Evolutionary conservation across 2,797 vertebrate species (phyloP).

Genomic region (Pangasius krempfi): DNA sequence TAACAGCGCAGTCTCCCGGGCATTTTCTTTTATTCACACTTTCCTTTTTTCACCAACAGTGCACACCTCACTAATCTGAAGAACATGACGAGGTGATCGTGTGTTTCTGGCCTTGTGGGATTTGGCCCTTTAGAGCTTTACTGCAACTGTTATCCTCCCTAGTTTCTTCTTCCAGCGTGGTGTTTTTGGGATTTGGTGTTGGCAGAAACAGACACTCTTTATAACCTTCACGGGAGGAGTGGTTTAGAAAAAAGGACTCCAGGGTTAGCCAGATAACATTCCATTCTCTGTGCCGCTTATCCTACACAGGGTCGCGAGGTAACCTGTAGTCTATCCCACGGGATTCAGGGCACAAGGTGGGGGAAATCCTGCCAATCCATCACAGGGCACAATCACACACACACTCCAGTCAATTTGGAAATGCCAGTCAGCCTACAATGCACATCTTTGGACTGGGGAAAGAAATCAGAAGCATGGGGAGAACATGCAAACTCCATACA

Average conservation of each 20-base stretch:
- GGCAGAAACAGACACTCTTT: conserved; percentile 9
- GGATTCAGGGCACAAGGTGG: too few relatives aligned
- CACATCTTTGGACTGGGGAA: too few relatives aligned
- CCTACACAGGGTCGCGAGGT: too few relatives aligned
- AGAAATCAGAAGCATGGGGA: too few relatives aligned
- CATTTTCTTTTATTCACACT: conserved; percentile 71
- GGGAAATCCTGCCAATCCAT: too few relatives aligned
- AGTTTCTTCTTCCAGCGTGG: conserved; percentile 29
- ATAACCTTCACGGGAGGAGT: conserved; percentile 2
- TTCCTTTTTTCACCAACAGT: conserved; percentile 77
- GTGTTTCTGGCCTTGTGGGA: conserved; percentile 71
- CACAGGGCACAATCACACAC: too few relatives aligned
- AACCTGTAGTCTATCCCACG: too few relatives aligned
- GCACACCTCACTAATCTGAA: conserved; percentile 82
- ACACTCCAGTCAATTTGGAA: too few relatives aligned
- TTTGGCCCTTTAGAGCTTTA: conserved; percentile 54
- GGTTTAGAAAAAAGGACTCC: conserved; percentile 25
- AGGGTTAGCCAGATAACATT: conserved; percentile 24
- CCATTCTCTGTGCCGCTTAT: too few relatives aligned
- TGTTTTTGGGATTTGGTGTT: conserved; percentile 16
- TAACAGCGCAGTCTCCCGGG: neutral
- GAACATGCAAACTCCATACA: too few relatives aligned
- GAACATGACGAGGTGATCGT: conserved; percentile 84
- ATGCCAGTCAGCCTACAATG: too few relatives aligned
- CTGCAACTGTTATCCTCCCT: conserved; percentile 15